Evolutionary conservation across 2,113 vertebrate species (phyloP).

Genomic region (Haliaeetus leucogaster): DNA sequence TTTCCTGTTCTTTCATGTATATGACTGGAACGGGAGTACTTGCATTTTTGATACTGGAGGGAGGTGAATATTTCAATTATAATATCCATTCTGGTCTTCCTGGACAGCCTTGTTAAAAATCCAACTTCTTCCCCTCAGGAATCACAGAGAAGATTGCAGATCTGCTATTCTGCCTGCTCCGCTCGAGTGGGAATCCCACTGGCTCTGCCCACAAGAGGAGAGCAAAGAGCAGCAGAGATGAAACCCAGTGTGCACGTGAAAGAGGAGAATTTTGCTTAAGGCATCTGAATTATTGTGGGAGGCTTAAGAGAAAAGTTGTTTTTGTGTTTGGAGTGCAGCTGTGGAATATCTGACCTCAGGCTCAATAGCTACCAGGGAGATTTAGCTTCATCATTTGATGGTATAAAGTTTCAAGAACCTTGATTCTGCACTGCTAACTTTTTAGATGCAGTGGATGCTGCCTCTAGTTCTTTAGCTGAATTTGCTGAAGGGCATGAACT

Average conservation of each 20-base stretch:
- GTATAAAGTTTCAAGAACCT: constrained; percentile 54
- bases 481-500: neutral
- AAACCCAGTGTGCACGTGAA: neutral
- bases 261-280: constrained; percentile 33
- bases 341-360: constrained; percentile 52
- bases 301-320: constrained; percentile 53
- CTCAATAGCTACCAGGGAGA: constrained; percentile 7
- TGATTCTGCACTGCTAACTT: neutral
- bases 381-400: neutral
- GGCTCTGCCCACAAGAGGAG: neutral
- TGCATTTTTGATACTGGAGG: neutral
- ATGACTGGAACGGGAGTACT: neutral
- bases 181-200: neutral
- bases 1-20: neutral
- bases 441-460: neutral
- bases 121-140: neutral
- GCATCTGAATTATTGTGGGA: neutral
- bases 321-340: constrained; percentile 60
- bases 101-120: neutral
- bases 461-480: neutral
- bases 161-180: neutral
- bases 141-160: neutral
- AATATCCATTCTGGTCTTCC: neutral
- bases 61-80: neutral
- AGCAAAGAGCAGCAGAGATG: neutral